These are phyloP conservation scores for Apotomis turbidana DNA, from an alignment of 2,888 invertebrate genomes.

Conservation along the genomic window DNA sequence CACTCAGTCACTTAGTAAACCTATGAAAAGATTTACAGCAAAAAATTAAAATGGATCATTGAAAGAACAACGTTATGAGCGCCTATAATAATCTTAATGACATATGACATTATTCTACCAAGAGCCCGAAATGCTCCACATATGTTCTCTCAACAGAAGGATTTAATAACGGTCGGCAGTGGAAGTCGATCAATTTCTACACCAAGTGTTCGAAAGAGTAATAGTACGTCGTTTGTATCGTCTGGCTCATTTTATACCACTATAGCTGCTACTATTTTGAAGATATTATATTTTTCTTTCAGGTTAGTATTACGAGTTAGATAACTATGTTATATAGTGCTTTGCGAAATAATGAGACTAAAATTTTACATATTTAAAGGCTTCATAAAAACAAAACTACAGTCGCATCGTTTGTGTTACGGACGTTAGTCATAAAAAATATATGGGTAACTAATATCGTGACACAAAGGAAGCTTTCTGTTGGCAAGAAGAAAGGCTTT, in stretches of 20 bases:
- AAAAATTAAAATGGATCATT: constrained; percentile 52
- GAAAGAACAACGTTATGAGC: neutral
- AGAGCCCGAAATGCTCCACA: constrained; percentile 52
- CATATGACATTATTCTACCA: constrained; percentile 3
- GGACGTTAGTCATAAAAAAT: too few species aligned
- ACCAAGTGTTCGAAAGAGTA: constrained; percentile 36
- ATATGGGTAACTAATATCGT: too few species aligned
- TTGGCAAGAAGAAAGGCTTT: too few species aligned
- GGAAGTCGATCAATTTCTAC: constrained; percentile 39
- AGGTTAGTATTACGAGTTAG: too few species aligned
- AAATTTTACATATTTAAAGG: too few species aligned
- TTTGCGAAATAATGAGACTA: too few species aligned
- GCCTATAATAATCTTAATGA: neutral
- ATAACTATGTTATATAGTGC: too few species aligned
- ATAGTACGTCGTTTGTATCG: constrained; percentile 37
- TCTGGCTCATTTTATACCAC: constrained; percentile 20
- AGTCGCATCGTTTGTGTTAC: too few species aligned
- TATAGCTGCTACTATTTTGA: neutral
- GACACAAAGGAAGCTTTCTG: too few species aligned
- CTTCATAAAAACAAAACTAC: too few species aligned
- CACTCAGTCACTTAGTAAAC: constrained; percentile 10
- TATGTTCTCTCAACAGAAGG: constrained; percentile 50
- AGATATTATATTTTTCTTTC: neutral
- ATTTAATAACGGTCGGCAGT: constrained; percentile 65
- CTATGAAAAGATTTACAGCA: constrained; percentile 60